Percentiles rank a stretch among this genome's conserved stretches.
Evolutionary conservation across 2,797 vertebrate genomes (phyloP).

Genomic region (Rhinella marina): DNA sequence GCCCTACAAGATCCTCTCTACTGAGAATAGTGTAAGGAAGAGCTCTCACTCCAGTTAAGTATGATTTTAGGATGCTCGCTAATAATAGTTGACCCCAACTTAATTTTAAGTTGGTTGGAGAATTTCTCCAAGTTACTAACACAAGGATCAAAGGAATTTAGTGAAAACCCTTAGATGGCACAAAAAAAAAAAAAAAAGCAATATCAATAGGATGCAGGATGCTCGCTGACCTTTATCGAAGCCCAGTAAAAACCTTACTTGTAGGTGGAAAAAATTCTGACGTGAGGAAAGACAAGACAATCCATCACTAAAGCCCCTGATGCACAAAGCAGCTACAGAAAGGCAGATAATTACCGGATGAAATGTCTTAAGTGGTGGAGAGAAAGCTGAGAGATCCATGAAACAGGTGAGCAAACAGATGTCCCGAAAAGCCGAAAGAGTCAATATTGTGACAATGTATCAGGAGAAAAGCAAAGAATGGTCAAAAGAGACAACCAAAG

Average conservation of each 20-base stretch:
- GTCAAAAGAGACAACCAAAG: not conserved
- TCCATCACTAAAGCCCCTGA: not conserved
- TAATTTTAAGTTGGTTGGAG: not conserved
- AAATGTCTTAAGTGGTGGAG: not conserved
- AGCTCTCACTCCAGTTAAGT: not conserved
- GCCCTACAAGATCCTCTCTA: not conserved
- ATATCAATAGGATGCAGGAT: not conserved
- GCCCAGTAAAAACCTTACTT: not conserved
- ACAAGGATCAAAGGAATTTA: not conserved
- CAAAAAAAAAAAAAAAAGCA: not conserved
- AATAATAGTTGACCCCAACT: not conserved
- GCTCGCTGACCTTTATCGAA: not conserved
- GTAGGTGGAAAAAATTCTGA: not conserved
- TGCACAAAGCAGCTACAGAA: not conserved
- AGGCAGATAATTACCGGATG: slow-evolving; percentile 1
- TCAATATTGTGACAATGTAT: slow-evolving; percentile 34
- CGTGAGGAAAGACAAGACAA: not conserved
- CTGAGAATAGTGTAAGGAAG: not conserved
- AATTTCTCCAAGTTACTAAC: not conserved
- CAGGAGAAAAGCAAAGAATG: not conserved
- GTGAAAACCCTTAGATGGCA: not conserved
- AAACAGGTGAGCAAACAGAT: slow-evolving; percentile 35
- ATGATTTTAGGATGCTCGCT: not conserved
- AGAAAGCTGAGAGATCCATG: not conserved
- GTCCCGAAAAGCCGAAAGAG: not conserved